Evolutionary conservation across 2,797 vertebrate species (phyloP).

Genomic region (Acropternis orthonyx): DNA sequence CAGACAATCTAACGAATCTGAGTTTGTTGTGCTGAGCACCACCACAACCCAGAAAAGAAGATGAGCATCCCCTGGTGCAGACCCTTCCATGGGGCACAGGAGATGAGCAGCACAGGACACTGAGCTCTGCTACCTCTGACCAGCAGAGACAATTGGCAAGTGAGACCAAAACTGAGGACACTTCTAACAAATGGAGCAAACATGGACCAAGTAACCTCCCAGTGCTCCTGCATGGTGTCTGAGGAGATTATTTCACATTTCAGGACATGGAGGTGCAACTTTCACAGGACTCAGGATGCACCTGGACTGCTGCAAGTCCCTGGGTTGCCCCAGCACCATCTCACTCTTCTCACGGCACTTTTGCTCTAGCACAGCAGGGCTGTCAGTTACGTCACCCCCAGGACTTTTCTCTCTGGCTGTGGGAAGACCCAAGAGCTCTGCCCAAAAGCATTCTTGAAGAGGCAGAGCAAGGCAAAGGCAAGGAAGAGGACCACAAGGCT

Average conservation of each 20-base stretch:
- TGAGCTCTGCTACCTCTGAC: neutral
- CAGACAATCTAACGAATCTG: accelerated
- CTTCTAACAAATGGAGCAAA: neutral
- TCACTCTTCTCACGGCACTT: neutral
- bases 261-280: neutral
- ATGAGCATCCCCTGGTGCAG: neutral
- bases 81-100: neutral
- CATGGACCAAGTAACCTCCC: neutral
- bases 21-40: neutral
- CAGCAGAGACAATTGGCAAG: neutral
- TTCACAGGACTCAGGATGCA: neutral
- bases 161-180: neutral
- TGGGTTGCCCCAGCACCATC: neutral
- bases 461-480: neutral
- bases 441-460: neutral
- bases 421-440: neutral
- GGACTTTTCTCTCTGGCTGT: neutral
- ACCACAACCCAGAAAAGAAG: neutral
- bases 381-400: neutral
- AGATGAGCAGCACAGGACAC: neutral
- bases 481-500: neutral
- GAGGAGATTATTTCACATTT: neutral
- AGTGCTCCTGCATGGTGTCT: neutral
- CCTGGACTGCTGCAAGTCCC: neutral
- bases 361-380: neutral